phyloP scores from a whole-genome alignment of 2,113 vertebrate species.

The Galemys pyrenaicus region DNA sequence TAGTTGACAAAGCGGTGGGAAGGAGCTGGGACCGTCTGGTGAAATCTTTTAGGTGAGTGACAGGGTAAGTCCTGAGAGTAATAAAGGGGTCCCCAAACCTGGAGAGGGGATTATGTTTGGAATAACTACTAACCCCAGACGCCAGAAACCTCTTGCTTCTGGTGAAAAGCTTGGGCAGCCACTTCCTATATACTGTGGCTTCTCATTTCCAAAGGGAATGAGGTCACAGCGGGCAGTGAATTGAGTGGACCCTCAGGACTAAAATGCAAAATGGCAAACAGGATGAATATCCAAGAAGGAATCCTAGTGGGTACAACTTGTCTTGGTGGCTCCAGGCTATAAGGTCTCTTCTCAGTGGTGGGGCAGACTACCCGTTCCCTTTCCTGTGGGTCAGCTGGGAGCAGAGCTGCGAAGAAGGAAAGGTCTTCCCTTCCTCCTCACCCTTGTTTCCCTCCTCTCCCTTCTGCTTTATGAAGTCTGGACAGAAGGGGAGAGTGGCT shows the following conservation, averaged over 20 bases:
- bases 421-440: not conserved
- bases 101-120: not conserved
- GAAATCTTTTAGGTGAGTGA: not conserved
- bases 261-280: not conserved
- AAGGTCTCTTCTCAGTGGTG: not conserved
- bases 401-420: not conserved
- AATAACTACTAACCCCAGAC: not conserved
- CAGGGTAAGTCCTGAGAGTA: not conserved
- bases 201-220: not conserved
- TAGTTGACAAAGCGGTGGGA: not conserved
- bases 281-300: not conserved
- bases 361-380: not conserved
- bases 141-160: slow-evolving; percentile 5
- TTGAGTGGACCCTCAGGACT: not conserved
- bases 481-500: not conserved
- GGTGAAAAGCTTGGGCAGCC: not conserved
- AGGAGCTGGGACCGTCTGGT: not conserved
- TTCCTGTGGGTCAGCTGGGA: not conserved
- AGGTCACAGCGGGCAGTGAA: not conserved
- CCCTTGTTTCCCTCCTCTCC: not conserved
- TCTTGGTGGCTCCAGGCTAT: not conserved
- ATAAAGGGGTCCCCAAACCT: not conserved
- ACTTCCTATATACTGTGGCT: not conserved
- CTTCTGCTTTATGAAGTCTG: not conserved
- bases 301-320: not conserved